phyloP scores from a whole-genome alignment of 2,113 vertebrate species.

The Ivindomyrus marchei region DNA sequence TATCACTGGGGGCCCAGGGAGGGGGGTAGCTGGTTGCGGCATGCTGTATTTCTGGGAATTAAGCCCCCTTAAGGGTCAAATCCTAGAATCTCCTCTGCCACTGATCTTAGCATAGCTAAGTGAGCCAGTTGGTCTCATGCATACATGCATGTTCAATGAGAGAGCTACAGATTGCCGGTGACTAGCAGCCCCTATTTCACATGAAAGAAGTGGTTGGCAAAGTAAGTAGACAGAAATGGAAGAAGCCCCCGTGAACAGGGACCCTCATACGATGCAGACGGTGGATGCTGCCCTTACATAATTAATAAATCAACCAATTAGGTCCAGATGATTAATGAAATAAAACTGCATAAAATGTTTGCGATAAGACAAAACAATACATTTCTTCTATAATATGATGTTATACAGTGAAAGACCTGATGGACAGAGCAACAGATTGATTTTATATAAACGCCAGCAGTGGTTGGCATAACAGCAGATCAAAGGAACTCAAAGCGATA shows the following conservation, averaged over 20 bases:
- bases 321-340: background rate
- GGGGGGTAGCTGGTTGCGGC: background rate
- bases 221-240: background rate
- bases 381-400: background rate
- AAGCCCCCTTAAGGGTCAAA: background rate
- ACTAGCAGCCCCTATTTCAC: background rate
- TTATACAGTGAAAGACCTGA: background rate
- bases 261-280: background rate
- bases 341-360: background rate
- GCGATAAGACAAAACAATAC: background rate
- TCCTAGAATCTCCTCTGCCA: background rate
- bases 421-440: conserved; percentile 8
- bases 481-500: background rate
- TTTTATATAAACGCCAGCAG: conserved; percentile 18
- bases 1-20: background rate
- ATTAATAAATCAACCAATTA: background rate
- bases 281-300: background rate
- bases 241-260: background rate
- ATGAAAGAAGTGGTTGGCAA: background rate
- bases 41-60: background rate
- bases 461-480: background rate
- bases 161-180: background rate
- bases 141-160: background rate
- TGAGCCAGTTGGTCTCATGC: background rate
- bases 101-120: background rate